phyloP scores from a whole-genome alignment of 2,888 invertebrate genomes.

The Cheilosia grossa region DNA sequence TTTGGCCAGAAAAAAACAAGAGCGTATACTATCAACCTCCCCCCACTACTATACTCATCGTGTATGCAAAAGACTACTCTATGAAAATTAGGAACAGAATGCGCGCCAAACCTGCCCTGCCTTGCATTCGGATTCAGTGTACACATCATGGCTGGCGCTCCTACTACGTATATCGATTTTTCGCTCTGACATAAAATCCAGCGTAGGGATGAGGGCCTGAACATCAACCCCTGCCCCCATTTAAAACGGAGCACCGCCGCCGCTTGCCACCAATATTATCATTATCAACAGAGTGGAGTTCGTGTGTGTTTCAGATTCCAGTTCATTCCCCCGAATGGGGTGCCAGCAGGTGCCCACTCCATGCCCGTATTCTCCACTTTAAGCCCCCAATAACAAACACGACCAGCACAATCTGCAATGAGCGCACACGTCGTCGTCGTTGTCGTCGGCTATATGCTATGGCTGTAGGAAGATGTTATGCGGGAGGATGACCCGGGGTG shows the following conservation, averaged over 20 bases:
- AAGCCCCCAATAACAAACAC: constrained; percentile 72
- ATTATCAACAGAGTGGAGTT: constrained; percentile 41
- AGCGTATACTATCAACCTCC: constrained; percentile 32
- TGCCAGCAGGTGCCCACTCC: constrained; percentile 36
- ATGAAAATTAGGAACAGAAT: constrained; percentile 72
- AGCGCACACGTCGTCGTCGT: constrained; percentile 39
- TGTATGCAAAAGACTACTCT: constrained; percentile 30
- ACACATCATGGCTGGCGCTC: constrained; percentile 71
- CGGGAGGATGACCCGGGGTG: constrained; percentile 42
- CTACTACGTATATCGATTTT: constrained; percentile 74
- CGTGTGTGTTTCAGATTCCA: constrained; percentile 60
- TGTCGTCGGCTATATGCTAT: constrained; percentile 14
- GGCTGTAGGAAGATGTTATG: constrained; percentile 43
- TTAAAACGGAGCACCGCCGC: background rate
- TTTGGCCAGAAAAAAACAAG: constrained; percentile 30
- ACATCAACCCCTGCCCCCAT: constrained; percentile 30
- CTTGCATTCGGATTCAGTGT: constrained; percentile 73
- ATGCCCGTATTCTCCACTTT: constrained; percentile 34
- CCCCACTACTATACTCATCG: constrained; percentile 23
- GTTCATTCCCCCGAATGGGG: constrained; percentile 55
- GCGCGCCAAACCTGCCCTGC: constrained; percentile 75
- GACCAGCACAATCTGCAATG: constrained; percentile 73
- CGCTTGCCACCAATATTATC: constrained; percentile 13
- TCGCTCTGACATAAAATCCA: constrained; percentile 65
- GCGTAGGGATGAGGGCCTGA: constrained; percentile 46